Conservation (phyloP, 2,888 invertebrate species). For the Quadroppia sp. region DNA sequence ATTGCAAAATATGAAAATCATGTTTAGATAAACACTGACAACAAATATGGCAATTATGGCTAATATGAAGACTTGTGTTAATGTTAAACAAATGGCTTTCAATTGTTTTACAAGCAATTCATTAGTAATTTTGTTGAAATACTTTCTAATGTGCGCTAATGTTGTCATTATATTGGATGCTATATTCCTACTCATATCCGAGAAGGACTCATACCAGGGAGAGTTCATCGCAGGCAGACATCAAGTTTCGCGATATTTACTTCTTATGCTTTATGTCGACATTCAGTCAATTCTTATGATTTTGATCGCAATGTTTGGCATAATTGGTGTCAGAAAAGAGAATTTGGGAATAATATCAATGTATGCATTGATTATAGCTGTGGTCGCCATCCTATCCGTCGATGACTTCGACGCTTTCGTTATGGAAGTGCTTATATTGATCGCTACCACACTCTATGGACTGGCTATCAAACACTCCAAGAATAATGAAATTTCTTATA, state of each 20-base stretch:
- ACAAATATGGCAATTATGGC: background rate
- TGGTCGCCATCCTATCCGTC: slow-evolving; percentile 25
- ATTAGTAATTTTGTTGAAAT: background rate
- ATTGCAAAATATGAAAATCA: too few relatives aligned
- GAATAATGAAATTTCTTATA: background rate
- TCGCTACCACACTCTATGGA: slow-evolving; percentile 11
- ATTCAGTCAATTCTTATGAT: slow-evolving; percentile 39
- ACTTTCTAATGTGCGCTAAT: slow-evolving; percentile 19
- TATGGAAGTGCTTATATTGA: slow-evolving; percentile 17
- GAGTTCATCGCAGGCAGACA: slow-evolving; percentile 39
- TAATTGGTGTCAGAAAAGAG: slow-evolving; percentile 33
- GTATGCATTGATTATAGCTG: slow-evolving; percentile 26
- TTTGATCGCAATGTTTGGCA: slow-evolving; percentile 33
- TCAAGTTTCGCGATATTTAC: slow-evolving; percentile 15
- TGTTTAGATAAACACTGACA: too few relatives aligned
- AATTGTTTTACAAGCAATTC: background rate
- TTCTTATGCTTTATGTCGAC: slow-evolving; percentile 35
- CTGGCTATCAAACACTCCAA: slow-evolving; percentile 10
- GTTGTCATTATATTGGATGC: slow-evolving; percentile 39
- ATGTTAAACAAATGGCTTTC: background rate
- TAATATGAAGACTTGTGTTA: background rate
- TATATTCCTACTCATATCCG: slow-evolving; percentile 35
- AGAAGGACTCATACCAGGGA: slow-evolving; percentile 37
- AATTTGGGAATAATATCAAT: background rate
- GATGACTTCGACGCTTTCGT: slow-evolving; percentile 38